Base-by-base conservation (phyloP, 2,113 vertebrate species). In the Chloropsis cyanopogon region DNA sequence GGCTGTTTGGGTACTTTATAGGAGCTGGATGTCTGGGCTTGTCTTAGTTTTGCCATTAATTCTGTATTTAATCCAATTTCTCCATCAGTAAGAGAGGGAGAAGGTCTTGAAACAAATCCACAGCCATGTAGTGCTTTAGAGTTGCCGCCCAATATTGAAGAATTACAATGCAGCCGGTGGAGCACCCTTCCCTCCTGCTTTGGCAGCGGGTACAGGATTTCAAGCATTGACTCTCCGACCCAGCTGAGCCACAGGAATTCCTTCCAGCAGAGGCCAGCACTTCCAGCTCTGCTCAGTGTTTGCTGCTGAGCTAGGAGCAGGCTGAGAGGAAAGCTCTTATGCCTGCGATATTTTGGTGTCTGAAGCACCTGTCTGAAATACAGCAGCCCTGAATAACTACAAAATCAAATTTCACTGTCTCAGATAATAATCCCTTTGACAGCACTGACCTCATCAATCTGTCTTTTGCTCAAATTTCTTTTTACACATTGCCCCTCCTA, bases 221-320 rank as follows among this genome's bases (percentile, higher is more conserved):
- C 13, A 11, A 8, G 11, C 20, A 0, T 2, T 5, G 21, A 7
- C 35, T 50, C 10, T 41, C 21, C 3, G 44, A 37, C 25, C n/a
- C 71, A 25, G 54, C 59, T 15, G 59, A 82, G 68, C 71, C 29
- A 2, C 5, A 7, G 41, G 68, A 53, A 73, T 56, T 86, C 52
- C 80, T 83, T 70, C 72, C 83, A 81, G 72, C 64, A 83, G 75
- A 73, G 76, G 72, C 86, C 83, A 95, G 68, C 87, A 26, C 44
- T 60, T 42, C 72, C 81, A 75, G 73, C 64, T 84, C 33, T n/a
- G 56, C 61, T 77, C 52, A 10, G 22, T 0, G 4, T 41, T 23
- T 31, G 5, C 49, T 59, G 50, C 79, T 72, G 3, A 57, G 59
- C 79, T 44, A 71, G 61, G 41, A 4, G 2, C 28, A 35, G 60